Percentiles rank a stretch among this genome's conserved stretches.
Conservation (phyloP, 92 coral and sea anemone genomes). For the Umimayanthus kanabou region DNA sequence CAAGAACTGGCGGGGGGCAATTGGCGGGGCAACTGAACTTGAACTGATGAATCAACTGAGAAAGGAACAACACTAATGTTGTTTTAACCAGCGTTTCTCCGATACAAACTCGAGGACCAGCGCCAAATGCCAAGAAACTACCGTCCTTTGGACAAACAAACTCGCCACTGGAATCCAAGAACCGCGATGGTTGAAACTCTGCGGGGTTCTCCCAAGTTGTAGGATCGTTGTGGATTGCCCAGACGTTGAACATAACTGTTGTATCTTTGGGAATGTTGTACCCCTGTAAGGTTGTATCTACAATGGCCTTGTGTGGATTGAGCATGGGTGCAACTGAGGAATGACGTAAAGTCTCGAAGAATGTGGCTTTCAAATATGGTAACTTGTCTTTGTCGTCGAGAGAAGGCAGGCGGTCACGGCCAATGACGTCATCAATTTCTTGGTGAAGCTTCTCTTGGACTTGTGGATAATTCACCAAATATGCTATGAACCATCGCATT, state of each 20-base stretch:
- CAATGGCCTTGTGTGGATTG: background rate
- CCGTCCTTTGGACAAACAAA: background rate
- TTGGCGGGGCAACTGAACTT: slow-evolving; percentile 7
- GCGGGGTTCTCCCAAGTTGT: slow-evolving; percentile 4
- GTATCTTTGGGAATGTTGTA: slow-evolving; percentile 9
- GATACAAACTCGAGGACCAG: background rate
- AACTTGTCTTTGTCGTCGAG: too few species aligned
- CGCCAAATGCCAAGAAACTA: slow-evolving; percentile 4
- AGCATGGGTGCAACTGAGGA: background rate
- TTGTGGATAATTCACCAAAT: too few species aligned
- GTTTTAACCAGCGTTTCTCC: slow-evolving; percentile 18
- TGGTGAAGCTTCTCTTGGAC: too few species aligned
- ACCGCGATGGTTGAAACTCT: background rate
- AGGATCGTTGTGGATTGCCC: slow-evolving; percentile 2
- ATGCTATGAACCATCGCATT: background rate
- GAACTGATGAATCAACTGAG: too few species aligned
- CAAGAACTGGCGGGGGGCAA: background rate
- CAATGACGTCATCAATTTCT: too few species aligned
- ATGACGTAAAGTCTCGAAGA: background rate
- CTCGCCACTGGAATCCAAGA: slow-evolving; percentile 1
- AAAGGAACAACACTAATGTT: background rate
- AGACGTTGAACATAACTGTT: slow-evolving; percentile 2
- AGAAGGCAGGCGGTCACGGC: too few species aligned
- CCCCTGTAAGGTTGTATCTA: background rate
- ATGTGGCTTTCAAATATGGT: background rate